Evolutionary conservation across 2,797 vertebrate genomes (phyloP).

Genomic region (Esox masquinongy): DNA sequence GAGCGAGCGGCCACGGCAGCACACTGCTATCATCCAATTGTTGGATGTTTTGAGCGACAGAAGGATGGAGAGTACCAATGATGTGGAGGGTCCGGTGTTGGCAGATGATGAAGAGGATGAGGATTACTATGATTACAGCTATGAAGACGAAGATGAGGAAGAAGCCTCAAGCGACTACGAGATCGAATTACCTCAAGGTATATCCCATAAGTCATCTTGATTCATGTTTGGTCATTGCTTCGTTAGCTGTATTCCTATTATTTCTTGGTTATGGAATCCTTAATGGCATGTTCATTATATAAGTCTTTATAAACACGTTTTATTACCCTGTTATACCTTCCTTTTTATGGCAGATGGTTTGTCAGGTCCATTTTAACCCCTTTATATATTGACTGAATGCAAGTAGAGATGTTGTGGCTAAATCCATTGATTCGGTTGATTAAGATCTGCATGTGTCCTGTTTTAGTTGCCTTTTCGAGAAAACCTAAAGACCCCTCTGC

Average conservation of each 20-base stretch:
- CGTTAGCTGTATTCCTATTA: background rate
- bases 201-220: too few relatives aligned
- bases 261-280: background rate
- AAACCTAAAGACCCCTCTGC: conserved; percentile 82
- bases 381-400: background rate
- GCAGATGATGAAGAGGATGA: conserved; percentile 50
- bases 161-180: conserved; percentile 67
- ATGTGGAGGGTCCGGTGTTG: conserved; percentile 23
- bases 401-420: background rate
- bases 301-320: background rate
- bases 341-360: background rate
- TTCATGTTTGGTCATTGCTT: background rate
- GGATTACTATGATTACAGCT: conserved; percentile 56
- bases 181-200: conserved; percentile 67
- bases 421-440: background rate
- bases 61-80: conserved; percentile 46
- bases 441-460: background rate
- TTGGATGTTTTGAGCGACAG: conserved; percentile 59
- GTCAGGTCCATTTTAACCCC: background rate
- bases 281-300: background rate
- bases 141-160: conserved; percentile 63
- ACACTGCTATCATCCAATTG: conserved; percentile 74
- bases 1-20: conserved; percentile 57
- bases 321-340: background rate
- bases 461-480: conserved; percentile 86